phyloP scores from a whole-genome alignment of 2,888 invertebrate species.

The Hetaerina titia region DNA sequence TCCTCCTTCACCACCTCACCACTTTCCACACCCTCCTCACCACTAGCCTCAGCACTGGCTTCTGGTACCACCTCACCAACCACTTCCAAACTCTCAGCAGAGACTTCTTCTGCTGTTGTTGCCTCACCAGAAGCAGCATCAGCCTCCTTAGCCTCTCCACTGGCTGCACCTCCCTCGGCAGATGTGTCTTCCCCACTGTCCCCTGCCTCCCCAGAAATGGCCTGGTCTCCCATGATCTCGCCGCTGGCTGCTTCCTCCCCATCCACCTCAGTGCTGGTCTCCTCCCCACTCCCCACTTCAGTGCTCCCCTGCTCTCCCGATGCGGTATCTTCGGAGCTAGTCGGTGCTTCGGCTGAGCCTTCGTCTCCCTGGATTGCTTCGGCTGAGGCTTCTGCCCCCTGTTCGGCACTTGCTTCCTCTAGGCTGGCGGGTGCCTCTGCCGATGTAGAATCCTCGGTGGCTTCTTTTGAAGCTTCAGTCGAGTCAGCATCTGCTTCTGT shows the following conservation, averaged over 20 bases:
- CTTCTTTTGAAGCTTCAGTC: constrained; percentile 44
- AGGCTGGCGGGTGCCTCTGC: constrained; percentile 20
- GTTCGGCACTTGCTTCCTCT: constrained; percentile 36
- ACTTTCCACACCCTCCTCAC: constrained; percentile 75
- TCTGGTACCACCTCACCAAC: constrained; percentile 45
- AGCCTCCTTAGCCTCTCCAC: constrained; percentile 52
- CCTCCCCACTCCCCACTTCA: constrained; percentile 70
- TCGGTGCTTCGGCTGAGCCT: constrained; percentile 7
- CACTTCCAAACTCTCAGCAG: constrained; percentile 75
- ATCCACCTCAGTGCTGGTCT: constrained; percentile 71
- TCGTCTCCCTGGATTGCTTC: background rate
- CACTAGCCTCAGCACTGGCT: constrained; percentile 38
- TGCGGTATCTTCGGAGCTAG: constrained; percentile 4
- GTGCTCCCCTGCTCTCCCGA: constrained; percentile 69
- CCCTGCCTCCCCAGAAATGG: constrained; percentile 72
- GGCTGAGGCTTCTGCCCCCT: constrained; percentile 23
- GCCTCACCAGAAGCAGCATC: constrained; percentile 74
- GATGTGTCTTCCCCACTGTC: constrained; percentile 56
- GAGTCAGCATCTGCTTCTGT: constrained; percentile 38
- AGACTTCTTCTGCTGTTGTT: constrained; percentile 79
- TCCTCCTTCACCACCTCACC: constrained; percentile 74
- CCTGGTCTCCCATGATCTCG: constrained; percentile 69
- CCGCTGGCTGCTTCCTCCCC: constrained; percentile 73
- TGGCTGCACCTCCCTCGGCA: constrained; percentile 69
- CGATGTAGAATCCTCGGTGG: background rate